phyloP scores from a whole-genome alignment of 2,888 invertebrate genomes.

The Tipula lateralis region DNA sequence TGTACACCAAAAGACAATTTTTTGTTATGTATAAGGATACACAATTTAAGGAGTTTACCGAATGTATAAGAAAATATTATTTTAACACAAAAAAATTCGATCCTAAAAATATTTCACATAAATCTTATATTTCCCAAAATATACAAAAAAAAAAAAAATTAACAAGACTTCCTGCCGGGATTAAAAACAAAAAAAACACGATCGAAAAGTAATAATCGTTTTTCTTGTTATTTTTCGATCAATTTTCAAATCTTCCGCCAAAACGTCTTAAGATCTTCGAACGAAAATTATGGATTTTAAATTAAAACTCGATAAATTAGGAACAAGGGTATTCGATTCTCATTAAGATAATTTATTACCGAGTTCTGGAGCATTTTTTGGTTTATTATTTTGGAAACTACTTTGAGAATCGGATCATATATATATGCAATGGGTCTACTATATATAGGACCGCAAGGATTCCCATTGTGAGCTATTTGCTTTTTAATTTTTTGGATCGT shows the following conservation, averaged over 20 bases:
- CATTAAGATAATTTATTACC: not conserved
- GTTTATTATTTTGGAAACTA: not conserved
- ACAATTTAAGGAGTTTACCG: not conserved
- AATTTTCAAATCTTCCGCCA: not conserved
- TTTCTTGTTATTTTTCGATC: slow-evolving; percentile 19
- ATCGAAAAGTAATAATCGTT: not conserved
- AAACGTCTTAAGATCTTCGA: not conserved
- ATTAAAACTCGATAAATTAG: not conserved
- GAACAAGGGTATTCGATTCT: not conserved
- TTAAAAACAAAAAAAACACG: not conserved
- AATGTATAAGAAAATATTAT: not conserved
- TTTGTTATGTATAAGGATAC: not conserved
- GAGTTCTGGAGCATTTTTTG: not conserved
- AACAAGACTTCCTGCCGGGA: slow-evolving; percentile 19
- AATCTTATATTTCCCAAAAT: not conserved
- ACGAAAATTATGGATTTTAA: not conserved
- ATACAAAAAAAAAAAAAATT: not conserved
- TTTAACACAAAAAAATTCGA: not conserved
- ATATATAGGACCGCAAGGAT: not conserved
- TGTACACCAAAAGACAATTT: not conserved
- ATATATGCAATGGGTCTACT: not conserved
- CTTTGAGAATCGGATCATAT: not conserved
- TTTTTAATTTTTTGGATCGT: not conserved
- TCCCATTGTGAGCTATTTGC: slow-evolving; percentile 6
- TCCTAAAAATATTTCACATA: not conserved